A percentile compares a stretch with the other conserved stretches of the same genome.
phyloP scores from a whole-genome alignment of 2,113 vertebrate species.

The Corynorhinus townsendii region DNA sequence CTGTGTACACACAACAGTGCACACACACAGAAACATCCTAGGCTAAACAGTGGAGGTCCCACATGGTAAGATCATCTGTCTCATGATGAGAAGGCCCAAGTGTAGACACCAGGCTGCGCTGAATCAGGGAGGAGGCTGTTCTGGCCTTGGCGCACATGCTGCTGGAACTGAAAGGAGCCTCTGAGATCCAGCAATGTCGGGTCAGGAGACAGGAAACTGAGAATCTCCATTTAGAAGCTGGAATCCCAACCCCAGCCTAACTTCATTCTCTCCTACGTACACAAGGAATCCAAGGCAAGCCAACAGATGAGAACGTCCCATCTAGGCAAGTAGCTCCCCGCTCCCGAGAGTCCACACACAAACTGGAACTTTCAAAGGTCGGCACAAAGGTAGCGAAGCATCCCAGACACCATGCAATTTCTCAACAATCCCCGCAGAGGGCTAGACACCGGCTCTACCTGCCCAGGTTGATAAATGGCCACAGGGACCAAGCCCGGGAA shows the following conservation, averaged over 20 bases:
- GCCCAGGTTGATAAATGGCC: background rate
- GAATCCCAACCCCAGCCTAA: background rate
- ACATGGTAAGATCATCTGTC: background rate
- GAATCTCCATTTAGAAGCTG: background rate
- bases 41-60: background rate
- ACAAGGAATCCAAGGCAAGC: background rate
- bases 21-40: background rate
- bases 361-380: background rate
- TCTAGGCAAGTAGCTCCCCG: background rate
- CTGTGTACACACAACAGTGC: background rate
- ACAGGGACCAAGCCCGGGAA: background rate
- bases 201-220: background rate
- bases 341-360: background rate
- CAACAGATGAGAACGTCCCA: background rate
- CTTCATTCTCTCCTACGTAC: background rate
- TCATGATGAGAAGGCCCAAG: background rate
- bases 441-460: background rate
- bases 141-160: background rate
- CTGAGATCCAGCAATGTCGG: background rate
- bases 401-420: background rate
- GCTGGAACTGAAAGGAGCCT: background rate
- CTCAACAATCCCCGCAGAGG: background rate
- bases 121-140: background rate
- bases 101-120: background rate
- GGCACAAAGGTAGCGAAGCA: background rate